Base-by-base conservation (phyloP, 2,888 invertebrate genomes). In the Endomychus coccineus region DNA sequence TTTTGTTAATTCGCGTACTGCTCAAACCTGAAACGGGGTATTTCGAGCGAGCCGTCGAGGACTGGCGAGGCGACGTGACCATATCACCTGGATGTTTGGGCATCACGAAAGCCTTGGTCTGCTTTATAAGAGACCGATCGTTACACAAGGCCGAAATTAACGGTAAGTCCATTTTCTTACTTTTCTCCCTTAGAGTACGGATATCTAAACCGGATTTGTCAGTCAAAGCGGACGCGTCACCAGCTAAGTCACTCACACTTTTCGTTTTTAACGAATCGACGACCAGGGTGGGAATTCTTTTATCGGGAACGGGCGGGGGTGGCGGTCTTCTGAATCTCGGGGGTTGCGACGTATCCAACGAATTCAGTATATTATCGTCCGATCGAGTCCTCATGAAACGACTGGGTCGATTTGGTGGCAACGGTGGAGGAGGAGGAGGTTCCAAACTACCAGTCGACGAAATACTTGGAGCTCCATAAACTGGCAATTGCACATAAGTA, bases 71-170 rank as follows among this genome's bases (percentile, higher is more conserved):
- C n/a, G n/a, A n/a, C n/a, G n/a, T n/a, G 10, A 44, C 45, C 36
- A 43, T 47, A 28, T 55, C 59, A 23, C 56, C 62, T 16, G 75
- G 71, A 55, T 76, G 76, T 62, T 83, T 83, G 34, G 84, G 82
- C 71, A 81, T 75, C 46, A 83, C 85, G 60, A 85, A 84, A 13
- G 87, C 86, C 64, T 87, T 87, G 32, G 88, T 89, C 67, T 89
- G 89, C 66, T 87, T 88, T 40, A 89, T 71, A 55, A 94, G 73
- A 40, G 89, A 86, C 39, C 86, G 78, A 66, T 94, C 94, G 62
- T 92, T 94, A 71, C 91, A 94, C 50, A 94, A 73, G 9, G 92
- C 94, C 40, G 90, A 86, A 59, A 94, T 91, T 42, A 95, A 71
- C 12, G 94, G 94, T 64, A 94, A 71, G 68, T 91, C 90, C 56